phyloP scores from a whole-genome alignment of 2,797 vertebrate genomes.

The Babyrousa celebensis region DNA sequence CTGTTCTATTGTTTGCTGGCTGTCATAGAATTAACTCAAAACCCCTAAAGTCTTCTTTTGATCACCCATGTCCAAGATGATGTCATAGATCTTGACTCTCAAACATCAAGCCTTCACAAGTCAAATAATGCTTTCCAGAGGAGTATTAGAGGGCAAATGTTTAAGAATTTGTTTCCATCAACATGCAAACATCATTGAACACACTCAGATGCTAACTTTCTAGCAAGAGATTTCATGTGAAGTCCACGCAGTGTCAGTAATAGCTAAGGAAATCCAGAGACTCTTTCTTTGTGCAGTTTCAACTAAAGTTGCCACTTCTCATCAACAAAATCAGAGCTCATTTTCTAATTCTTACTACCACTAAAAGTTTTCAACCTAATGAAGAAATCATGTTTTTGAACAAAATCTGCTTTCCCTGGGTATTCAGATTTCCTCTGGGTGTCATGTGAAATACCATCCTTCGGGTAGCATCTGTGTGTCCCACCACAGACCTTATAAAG shows the following conservation, averaged over 20 bases:
- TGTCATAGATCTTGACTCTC: not conserved
- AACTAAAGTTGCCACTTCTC: slow-evolving; percentile 30
- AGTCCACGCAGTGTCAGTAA: not conserved
- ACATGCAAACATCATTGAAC: slow-evolving; percentile 3
- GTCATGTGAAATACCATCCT: not conserved
- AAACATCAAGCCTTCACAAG: not conserved
- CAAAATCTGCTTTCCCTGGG: not conserved
- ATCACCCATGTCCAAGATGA: not conserved
- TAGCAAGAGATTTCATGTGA: not conserved
- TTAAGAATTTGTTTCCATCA: not conserved
- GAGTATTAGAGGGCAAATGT: not conserved
- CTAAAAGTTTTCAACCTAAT: slow-evolving; percentile 4
- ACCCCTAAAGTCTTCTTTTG: not conserved
- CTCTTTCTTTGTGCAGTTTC: not conserved
- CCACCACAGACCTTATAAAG: not conserved
- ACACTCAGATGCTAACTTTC: not conserved
- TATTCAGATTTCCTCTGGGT: slow-evolving; percentile 37
- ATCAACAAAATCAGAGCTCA: not conserved
- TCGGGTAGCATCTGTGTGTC: not conserved
- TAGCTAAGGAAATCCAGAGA: not conserved
- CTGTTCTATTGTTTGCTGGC: not conserved
- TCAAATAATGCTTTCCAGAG: slow-evolving; percentile 54
- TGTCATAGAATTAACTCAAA: slow-evolving; percentile 8
- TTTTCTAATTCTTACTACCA: slow-evolving; percentile 44
- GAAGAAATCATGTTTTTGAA: slow-evolving; percentile 51